Base-by-base conservation (phyloP, 2,797 vertebrate genomes). In the Australoheros facetus region DNA sequence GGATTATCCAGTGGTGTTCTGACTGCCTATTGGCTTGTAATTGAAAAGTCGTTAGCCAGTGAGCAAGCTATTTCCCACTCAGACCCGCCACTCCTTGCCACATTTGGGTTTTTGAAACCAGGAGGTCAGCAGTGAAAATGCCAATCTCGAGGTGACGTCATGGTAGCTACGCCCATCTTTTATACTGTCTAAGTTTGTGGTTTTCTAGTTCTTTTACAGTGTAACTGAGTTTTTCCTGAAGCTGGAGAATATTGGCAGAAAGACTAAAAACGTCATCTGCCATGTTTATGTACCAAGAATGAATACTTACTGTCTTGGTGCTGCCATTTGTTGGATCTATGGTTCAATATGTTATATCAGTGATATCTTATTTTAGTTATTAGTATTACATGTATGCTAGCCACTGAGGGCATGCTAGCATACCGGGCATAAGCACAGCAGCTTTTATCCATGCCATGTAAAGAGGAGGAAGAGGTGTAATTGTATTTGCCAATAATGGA, bases 401-500 rank as follows among this genome's bases (percentile, higher is more conserved):
- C 83, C 72, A 80, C 74, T 75, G 75, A 84, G 51, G 74, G 62
- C 34, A 72, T 78, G 82, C 66, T 88, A 74, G 82, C 77, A 51
- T 51, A 71, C 72, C 77, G 70, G 85, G 72, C 7, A 54, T 77
- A 59, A 81, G 76, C 4, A 13, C 70, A 78, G 82, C 69, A 74
- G 86, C 76, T 87, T 89, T 88, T 80, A 87, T 83, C 87, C 73
- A 71, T 21, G 11, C 58, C 82, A 91, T 81, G 85, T 81, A 90
- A 85, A 86, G 81, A 92, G 83, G 86, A 89, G 87, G 85, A 91
- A 88, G 92, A 90, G 79, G 90, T 91, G 88, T 94, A 94, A 95
- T 95, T 94, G 92, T 76, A 87, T 94, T 95, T 92, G 86, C 90
- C 89, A 87, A 87, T 93, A 95, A 95, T 92, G 86, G 90, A 93